Evolutionary conservation across 2,888 invertebrate species (phyloP).

Genomic region (Hymenopus coronatus): DNA sequence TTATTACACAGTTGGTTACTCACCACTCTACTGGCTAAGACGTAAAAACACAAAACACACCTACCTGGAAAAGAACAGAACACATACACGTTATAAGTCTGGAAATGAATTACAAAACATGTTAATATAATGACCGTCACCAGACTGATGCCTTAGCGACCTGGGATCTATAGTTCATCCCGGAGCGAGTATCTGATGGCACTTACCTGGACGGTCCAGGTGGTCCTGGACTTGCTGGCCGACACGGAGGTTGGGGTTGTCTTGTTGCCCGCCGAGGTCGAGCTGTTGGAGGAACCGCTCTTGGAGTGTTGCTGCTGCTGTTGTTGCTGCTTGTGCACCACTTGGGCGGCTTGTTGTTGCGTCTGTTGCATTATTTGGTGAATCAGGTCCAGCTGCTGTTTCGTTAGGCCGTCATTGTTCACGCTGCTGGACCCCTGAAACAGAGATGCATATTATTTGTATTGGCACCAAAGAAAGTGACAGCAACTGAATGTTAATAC

Average conservation of each 20-base stretch:
- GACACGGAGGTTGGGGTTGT: conserved; percentile 29
- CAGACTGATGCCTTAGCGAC: no score
- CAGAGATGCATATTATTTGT: not conserved
- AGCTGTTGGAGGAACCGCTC: conserved; percentile 35
- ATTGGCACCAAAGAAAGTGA: not conserved
- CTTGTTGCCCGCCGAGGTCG: conserved; percentile 37
- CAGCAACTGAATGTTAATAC: conserved; percentile 29
- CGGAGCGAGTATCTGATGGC: not conserved
- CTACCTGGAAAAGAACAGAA: not conserved
- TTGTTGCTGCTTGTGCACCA: conserved; percentile 46
- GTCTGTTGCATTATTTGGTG: conserved; percentile 76
- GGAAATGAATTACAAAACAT: not conserved
- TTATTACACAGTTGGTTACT: not conserved
- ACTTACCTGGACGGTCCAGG: conserved; percentile 45
- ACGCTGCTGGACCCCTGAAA: conserved; percentile 42
- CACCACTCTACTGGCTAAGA: not conserved
- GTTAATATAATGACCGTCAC: not conserved
- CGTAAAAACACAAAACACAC: not conserved
- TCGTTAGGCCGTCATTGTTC: conserved; percentile 65
- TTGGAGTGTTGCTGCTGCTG: not conserved
- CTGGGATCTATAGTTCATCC: no score
- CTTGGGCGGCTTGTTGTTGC: conserved; percentile 57
- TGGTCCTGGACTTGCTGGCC: conserved; percentile 37
- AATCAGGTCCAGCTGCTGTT: conserved; percentile 71
- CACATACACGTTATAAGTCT: not conserved